phyloP scores from a whole-genome alignment of 1,140 invertebrate genomes.

The Neodiprion fabricii region DNA sequence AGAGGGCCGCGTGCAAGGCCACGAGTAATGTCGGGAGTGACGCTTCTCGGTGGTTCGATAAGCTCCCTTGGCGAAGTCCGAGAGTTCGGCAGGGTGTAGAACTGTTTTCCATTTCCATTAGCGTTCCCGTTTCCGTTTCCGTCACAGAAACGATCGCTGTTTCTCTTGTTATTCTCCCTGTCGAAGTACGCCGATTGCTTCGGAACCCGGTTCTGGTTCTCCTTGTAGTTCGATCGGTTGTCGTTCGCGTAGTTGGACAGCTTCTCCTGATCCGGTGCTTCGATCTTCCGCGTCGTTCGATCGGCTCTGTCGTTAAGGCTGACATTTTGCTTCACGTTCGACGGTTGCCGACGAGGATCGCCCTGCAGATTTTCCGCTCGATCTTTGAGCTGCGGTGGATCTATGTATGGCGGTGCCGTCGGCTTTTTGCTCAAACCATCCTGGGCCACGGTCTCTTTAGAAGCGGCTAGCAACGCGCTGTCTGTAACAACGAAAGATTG shows the following conservation, averaged over 20 bases:
- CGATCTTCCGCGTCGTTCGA: constrained; percentile 9
- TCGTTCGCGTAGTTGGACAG: constrained; percentile 7
- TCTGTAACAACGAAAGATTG: constrained; percentile 49
- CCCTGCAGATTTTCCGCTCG: background rate
- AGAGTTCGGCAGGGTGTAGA: constrained; percentile 52
- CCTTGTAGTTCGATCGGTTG: constrained; percentile 24
- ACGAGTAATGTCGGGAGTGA: constrained; percentile 66
- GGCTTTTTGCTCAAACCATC: constrained; percentile 38
- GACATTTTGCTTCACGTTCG: background rate
- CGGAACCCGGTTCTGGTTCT: constrained; percentile 26
- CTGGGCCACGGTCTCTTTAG: constrained; percentile 40
- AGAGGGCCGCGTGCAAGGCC: constrained; percentile 51
- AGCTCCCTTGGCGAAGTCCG: constrained; percentile 45
- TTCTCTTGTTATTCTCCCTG: constrained; percentile 38
- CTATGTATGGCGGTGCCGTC: constrained; percentile 43
- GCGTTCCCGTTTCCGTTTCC: constrained; percentile 6
- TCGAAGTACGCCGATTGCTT: constrained; percentile 13
- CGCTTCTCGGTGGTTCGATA: constrained; percentile 59
- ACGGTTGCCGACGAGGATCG: no score
- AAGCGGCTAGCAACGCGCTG: constrained; percentile 46
- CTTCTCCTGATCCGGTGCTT: constrained; percentile 3
- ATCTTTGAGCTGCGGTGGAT: constrained; percentile 34
- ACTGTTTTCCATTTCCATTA: constrained; percentile 39
- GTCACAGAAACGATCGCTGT: constrained; percentile 24
- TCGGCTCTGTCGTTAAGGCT: constrained; percentile 24